Percentiles rank a stretch among this genome's conserved stretches.
These are phyloP conservation scores for Protula sp. DNA, from an alignment of 2,888 invertebrate species.

Conservation along the genomic window DNA sequence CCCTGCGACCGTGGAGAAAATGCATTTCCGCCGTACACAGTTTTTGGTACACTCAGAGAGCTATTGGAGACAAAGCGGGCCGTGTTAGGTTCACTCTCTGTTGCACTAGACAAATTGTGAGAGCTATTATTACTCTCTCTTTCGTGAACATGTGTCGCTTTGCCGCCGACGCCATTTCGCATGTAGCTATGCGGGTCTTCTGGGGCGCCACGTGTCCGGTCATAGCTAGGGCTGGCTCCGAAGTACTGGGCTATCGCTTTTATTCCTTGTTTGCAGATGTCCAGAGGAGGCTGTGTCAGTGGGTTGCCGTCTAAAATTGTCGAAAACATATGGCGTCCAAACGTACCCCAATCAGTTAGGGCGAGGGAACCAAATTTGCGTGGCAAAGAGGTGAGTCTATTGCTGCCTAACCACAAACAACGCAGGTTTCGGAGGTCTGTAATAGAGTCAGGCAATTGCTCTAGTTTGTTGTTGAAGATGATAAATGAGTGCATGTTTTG, in stretches of 20 bases:
- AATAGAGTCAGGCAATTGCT: constrained; percentile 43
- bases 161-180: too few relatives aligned
- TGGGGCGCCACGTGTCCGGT: too few relatives aligned
- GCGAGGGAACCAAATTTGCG: constrained; percentile 39
- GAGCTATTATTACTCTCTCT: too few relatives aligned
- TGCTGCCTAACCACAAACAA: constrained; percentile 54
- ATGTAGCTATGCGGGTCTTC: too few relatives aligned
- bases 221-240: too few relatives aligned
- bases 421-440: constrained; percentile 48
- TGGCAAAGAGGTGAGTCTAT: constrained; percentile 45
- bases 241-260: constrained; percentile 44
- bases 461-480: constrained; percentile 49
- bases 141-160: too few relatives aligned
- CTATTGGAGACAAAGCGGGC: too few relatives aligned
- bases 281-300: constrained; percentile 44
- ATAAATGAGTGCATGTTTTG: constrained; percentile 49
- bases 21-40: too few relatives aligned
- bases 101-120: too few relatives aligned
- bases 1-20: too few relatives aligned
- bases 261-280: constrained; percentile 46
- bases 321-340: constrained; percentile 41
- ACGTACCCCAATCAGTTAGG: constrained; percentile 46
- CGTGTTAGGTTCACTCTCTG: too few relatives aligned
- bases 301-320: constrained; percentile 48
- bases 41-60: too few relatives aligned